Percentiles rank a stretch among this genome's conserved stretches.
Conservation (phyloP, 2,888 invertebrate genomes). For the Sclerodermus sp. region DNA sequence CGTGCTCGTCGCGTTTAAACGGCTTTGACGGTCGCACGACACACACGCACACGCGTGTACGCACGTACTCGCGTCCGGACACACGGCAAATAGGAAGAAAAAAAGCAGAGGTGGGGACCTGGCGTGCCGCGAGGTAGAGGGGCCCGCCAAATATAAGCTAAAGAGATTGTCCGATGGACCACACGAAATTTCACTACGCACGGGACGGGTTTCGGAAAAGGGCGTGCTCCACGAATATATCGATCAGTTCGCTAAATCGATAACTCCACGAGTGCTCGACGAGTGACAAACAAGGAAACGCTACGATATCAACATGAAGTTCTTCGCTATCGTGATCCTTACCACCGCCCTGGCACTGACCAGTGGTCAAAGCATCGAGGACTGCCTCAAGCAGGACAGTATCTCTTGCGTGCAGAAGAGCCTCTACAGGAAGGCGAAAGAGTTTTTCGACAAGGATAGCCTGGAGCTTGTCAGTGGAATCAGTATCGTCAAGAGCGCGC, state of each 20-base stretch:
- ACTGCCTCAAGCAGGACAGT: conserved; percentile 66
- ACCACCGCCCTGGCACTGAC: conserved; percentile 33
- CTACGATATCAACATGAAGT: conserved; percentile 29
- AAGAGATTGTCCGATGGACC: conserved; percentile 55
- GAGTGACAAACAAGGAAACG: conserved; percentile 4
- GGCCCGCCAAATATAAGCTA: conserved; percentile 53
- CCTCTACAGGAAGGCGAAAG: conserved; percentile 63
- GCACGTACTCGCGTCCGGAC: neutral
- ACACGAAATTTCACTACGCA: conserved; percentile 53
- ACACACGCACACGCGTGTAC: conserved; percentile 23
- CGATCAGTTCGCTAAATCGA: neutral
- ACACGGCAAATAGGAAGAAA: conserved; percentile 26
- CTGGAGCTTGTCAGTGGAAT: conserved; percentile 64
- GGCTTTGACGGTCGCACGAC: conserved; percentile 13
- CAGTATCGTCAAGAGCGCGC: conserved; percentile 54
- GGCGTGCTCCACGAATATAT: conserved; percentile 15
- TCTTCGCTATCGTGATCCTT: conserved; percentile 36
- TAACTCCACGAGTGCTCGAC: conserved; percentile 15
- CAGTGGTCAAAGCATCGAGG: conserved; percentile 57
- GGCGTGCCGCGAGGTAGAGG: conserved; percentile 35
- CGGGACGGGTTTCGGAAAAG: conserved; percentile 40
- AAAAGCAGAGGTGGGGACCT: conserved; percentile 39
- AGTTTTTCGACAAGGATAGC: conserved; percentile 64
- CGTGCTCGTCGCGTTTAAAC: conserved; percentile 35
- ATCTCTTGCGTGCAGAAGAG: conserved; percentile 67